These are phyloP conservation scores for Eristalinus aeneus DNA, from an alignment of 2,888 invertebrate species.

Conservation along the genomic window DNA sequence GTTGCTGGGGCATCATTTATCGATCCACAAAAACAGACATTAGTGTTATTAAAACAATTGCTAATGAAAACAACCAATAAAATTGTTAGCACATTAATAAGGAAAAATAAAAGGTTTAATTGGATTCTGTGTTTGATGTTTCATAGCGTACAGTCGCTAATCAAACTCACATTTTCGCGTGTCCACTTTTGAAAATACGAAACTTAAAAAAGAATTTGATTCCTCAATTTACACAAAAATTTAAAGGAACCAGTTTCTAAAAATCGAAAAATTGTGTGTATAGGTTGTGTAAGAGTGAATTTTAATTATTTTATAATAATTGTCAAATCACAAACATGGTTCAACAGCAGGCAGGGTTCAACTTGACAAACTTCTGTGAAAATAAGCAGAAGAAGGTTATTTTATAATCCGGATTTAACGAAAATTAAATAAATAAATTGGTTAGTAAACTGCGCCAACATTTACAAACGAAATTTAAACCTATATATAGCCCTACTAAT, in stretches of 20 bases:
- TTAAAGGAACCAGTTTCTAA: background rate
- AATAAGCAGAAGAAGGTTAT: too few species aligned
- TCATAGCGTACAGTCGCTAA: background rate
- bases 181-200: background rate
- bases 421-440: too few species aligned
- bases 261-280: background rate
- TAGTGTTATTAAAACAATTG: background rate
- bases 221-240: constrained; percentile 11
- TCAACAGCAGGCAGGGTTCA: too few species aligned
- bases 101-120: background rate
- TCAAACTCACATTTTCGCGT: constrained; percentile 17
- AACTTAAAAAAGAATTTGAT: background rate
- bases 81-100: background rate
- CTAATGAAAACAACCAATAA: constrained; percentile 14
- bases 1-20: background rate
- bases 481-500: too few species aligned
- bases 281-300: background rate
- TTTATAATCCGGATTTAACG: too few species aligned
- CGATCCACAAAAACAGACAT: background rate
- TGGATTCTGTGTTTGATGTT: background rate
- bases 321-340: background rate
- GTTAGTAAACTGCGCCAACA: too few species aligned
- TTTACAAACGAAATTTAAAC: too few species aligned
- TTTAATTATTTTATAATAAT: background rate
- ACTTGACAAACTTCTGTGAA: background rate